Evolutionary conservation across 2,888 invertebrate species (phyloP).

Genomic region (Scaptomyza flava): DNA sequence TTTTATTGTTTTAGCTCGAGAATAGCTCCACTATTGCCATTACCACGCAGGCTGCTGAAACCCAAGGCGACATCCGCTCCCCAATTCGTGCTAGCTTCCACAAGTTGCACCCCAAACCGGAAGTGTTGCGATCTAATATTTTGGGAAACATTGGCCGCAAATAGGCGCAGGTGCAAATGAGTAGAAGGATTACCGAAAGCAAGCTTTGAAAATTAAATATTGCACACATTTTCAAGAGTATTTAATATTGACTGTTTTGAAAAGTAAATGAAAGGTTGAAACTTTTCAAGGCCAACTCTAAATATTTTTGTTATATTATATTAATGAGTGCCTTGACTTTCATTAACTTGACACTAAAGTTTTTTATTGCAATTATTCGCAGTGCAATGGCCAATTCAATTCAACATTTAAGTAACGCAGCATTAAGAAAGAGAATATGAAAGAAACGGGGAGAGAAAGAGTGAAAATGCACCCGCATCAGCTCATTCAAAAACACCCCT

Average conservation of each 20-base stretch:
- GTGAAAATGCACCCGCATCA: constrained; percentile 28
- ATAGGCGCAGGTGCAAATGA: constrained; percentile 99
- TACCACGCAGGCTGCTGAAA: constrained; percentile 93
- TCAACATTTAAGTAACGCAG: constrained; percentile 13
- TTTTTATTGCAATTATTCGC: neutral
- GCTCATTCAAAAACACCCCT: constrained; percentile 52
- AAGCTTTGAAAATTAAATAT: constrained; percentile 99
- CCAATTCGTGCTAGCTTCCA: constrained; percentile 99
- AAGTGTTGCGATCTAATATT: constrained; percentile 96
- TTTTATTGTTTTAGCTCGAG: constrained; percentile 82
- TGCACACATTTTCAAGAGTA: constrained; percentile 88
- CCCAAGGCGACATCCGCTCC: constrained; percentile 98
- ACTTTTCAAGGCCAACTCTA: too few relatives aligned
- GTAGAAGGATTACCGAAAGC: constrained; percentile 93
- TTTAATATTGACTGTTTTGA: neutral
- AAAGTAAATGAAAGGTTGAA: too few relatives aligned
- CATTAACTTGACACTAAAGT: neutral
- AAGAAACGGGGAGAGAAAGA: constrained; percentile 9
- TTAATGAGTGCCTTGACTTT: too few relatives aligned
- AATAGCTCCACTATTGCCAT: constrained; percentile 97
- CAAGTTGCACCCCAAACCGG: constrained; percentile 97
- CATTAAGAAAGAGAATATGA: constrained; percentile 1
- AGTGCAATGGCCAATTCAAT: constrained; percentile 25
- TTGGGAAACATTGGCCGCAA: constrained; percentile 94
- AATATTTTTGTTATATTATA: too few relatives aligned